Evolutionary conservation across 2,888 invertebrate species (phyloP), one percentile per base, ranked within the genome.

Genomic region (Drosophila helvetica): DNA sequence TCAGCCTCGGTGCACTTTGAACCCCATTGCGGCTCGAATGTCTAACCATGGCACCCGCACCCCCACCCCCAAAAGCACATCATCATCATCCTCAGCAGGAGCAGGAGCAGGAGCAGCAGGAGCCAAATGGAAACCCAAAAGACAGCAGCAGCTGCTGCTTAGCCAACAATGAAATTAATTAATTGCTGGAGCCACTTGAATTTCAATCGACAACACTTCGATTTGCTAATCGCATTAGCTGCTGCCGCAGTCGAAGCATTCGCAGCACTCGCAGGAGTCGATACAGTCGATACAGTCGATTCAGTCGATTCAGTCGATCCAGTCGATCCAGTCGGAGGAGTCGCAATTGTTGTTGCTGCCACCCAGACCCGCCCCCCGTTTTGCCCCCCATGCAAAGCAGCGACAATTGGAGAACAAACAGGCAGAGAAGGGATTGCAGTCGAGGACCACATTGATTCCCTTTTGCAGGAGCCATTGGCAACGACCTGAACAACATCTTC

Each of bases 111-210:
- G 54, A 30, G 15, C 30, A 7, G 15, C 15, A 38, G 7, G 30
- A 30, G 3, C 30, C 2, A 63, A 68, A 60, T 54, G 47, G 65
- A 30, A 53, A 50, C 69, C 58, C 57, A 62, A 69, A 70, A 55
- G 48, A 45, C 65, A 58, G 27, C 57, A 25, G 17, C 30, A n/a
- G n/a, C 38, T n/a, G 38, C 15, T 38, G 38, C 47, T 19, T 43
- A 50, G 52, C 9, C 43, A 43, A 71, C 71, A 71, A 71, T 71
- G 71, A 76, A 82, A 80, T 80, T 82, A 86, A 85, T 86, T 85
- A 82, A 77, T 80, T 82, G 82, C 67, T 76, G 66, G 78, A 77
- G 68, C 68, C 80, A 74, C 80, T 86, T 78, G 85, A 86, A 82
- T 86, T 86, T 86, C 86, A 86, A 86, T 85, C 65, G 78, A 71